phyloP scores from a whole-genome alignment of 2,797 vertebrate genomes.

The Hybognathus amarus region DNA sequence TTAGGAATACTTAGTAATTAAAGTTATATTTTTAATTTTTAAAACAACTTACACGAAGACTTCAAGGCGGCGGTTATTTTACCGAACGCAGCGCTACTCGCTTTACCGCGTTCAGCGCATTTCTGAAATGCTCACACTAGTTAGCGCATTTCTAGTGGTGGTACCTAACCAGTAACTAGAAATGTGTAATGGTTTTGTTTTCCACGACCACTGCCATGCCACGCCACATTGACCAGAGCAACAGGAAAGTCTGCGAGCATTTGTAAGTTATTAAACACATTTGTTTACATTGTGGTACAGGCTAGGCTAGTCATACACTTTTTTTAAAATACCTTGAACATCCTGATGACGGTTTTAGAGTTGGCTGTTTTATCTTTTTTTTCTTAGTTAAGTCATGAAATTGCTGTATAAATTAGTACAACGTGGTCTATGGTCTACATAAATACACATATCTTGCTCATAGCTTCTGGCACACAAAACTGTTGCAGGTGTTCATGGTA shows the following conservation, averaged over 20 bases:
- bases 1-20: no score
- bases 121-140: no score
- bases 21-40: neutral
- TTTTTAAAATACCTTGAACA: neutral
- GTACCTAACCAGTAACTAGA: neutral
- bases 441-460: neutral
- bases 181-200: neutral
- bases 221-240: neutral
- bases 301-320: neutral
- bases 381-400: neutral
- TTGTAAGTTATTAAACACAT: neutral
- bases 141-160: neutral
- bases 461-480: slow-evolving; percentile 58
- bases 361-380: neutral
- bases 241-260: neutral
- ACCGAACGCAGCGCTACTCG: no score
- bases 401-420: neutral
- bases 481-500: slow-evolving; percentile 67
- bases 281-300: neutral
- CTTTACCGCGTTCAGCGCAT: no score
- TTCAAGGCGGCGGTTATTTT: neutral
- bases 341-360: neutral
- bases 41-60: neutral
- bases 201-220: neutral
- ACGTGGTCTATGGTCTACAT: neutral